Evolutionary conservation across 2,113 vertebrate genomes (phyloP), one percentile per base, ranked within the genome.

Genomic region (Odontophorus gujanensis): DNA sequence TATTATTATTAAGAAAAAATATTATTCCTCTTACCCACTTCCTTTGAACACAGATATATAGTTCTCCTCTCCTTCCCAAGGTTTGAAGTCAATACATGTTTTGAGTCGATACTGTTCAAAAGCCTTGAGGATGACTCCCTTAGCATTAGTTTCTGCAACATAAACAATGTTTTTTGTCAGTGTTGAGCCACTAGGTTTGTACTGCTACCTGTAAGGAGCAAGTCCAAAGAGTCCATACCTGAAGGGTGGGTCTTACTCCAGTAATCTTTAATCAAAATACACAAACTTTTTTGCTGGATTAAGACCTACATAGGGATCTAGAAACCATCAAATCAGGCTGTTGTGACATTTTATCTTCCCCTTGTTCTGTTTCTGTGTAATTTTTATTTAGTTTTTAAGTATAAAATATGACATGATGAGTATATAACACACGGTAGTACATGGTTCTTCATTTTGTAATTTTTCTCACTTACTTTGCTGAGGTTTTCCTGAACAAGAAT

Each of bases 51-150:
- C 98, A 28, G 97, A 98, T 94, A 99, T 98, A 80, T 99, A 99
- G 97, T 99, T 99, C 80, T 93, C 18, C 96, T 99, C 99, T 75
- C 98, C 98, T 26, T 82, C 74, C 99, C 99, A 99, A 51, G 98
- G 98, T 85, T 98, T 98, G 96, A 99, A 99, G 97, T 99, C 98
- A 51, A 99, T 99, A 94, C 99, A 99, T 13, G 98, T 98, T 97
- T 99, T 99, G 36, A 99, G 97, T 51, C 98, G 97, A 93, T 99
- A 99, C 76, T 98, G 98, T 90, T 99, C 99, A 94, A 99, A 99
- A 48, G 99, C 98, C 92, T 99, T 98, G 57, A 99, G 97, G 74
- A 99, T 99, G 68, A 99, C 96, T 79, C 98, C 99, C 97, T 99
- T 99, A 24, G 99, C 99, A 95, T 99, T 99, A 87, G 99, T 98